Evolutionary conservation across 2,888 invertebrate species (phyloP).

Genomic region (Coelogynopora nodosa): DNA sequence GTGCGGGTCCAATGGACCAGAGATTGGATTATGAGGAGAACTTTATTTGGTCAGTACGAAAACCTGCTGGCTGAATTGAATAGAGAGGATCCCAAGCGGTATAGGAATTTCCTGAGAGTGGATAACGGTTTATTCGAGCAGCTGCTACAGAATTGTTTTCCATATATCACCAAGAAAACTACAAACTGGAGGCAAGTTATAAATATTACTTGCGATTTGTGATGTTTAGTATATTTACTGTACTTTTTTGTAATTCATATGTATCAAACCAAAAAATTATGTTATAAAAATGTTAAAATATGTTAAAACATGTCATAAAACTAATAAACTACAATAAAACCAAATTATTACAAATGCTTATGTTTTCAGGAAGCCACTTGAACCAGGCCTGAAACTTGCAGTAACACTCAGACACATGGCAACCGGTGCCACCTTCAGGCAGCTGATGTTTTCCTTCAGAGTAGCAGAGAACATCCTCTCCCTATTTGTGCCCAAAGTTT

Average conservation of each 20-base stretch:
- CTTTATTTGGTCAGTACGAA: neutral
- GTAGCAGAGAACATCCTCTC: neutral
- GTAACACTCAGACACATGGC: constrained; percentile 1
- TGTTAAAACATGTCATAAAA: neutral
- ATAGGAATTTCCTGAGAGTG: neutral
- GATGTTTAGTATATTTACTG: neutral
- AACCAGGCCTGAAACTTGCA: constrained; percentile 28
- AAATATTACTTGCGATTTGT: neutral
- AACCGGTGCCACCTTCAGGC: neutral
- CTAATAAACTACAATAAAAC: neutral
- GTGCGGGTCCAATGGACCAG: neutral
- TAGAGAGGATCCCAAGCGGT: neutral
- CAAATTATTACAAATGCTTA: neutral
- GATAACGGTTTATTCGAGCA: neutral
- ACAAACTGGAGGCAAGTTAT: neutral
- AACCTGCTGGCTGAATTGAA: neutral
- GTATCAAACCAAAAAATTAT: neutral
- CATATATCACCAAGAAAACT: neutral
- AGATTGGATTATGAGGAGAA: neutral
- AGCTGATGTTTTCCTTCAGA: neutral
- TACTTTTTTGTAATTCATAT: neutral
- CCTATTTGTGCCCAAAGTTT: neutral
- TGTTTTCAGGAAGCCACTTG: constrained; percentile 6
- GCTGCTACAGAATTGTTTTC: neutral
- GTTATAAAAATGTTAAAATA: neutral